phyloP scores from a whole-genome alignment of 2,888 invertebrate species.

The Seira ritae region DNA sequence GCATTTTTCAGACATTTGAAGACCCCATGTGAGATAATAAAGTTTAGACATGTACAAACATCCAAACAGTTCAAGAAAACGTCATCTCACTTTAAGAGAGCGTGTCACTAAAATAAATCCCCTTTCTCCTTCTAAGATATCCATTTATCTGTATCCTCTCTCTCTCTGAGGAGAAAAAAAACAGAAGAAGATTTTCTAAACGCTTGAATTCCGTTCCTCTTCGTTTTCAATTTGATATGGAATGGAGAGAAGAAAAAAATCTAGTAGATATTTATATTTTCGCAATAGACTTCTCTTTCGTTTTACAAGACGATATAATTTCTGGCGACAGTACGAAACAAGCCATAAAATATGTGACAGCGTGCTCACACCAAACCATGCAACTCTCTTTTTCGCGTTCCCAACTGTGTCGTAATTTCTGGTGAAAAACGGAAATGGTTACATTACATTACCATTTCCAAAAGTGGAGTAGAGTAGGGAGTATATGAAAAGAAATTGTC shows the following conservation, averaged over 20 bases:
- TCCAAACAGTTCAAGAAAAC: slow-evolving; percentile 54
- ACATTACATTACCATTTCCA: slow-evolving; percentile 52
- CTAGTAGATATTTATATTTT: background rate
- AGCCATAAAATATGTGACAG: slow-evolving; percentile 67
- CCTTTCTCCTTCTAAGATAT: background rate
- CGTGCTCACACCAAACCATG: slow-evolving; percentile 64
- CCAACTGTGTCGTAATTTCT: slow-evolving; percentile 64
- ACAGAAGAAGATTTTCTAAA: background rate
- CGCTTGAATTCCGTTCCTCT: background rate
- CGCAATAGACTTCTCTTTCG: background rate
- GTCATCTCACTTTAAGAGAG: slow-evolving; percentile 53
- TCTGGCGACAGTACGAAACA: slow-evolving; percentile 64
- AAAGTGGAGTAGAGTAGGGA: background rate
- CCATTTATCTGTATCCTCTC: background rate
- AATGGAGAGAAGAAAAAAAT: background rate
- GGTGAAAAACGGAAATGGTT: slow-evolving; percentile 63
- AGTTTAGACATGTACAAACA: slow-evolving; percentile 46
- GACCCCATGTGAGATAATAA: slow-evolving; percentile 36
- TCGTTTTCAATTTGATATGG: background rate
- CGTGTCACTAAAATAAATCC: slow-evolving; percentile 53
- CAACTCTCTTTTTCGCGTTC: slow-evolving; percentile 62
- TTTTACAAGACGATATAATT: slow-evolving; percentile 48
- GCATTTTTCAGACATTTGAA: slow-evolving; percentile 38
- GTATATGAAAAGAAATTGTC: slow-evolving; percentile 34
- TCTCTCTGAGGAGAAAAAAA: too few species aligned